These are phyloP conservation scores for Meles meles DNA, from an alignment of 2,113 vertebrate genomes.

Conservation along the genomic window DNA sequence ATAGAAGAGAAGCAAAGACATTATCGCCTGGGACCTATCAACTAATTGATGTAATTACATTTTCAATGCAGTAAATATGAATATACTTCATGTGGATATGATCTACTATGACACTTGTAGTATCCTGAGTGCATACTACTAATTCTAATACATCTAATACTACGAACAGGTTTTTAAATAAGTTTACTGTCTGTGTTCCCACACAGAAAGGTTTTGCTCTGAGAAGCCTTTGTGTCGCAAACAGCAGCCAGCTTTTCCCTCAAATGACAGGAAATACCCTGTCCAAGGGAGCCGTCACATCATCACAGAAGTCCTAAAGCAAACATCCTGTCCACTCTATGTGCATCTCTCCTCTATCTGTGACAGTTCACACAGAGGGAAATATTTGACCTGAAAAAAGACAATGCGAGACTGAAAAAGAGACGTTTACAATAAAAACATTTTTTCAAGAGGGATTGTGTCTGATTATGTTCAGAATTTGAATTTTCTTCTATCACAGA, in stretches of 20 bases:
- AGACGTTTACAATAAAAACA: constrained; percentile 50
- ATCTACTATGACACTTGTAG: not conserved
- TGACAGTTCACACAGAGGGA: constrained; percentile 61
- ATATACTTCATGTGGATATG: not conserved
- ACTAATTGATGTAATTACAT: not conserved
- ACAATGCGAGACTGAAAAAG: constrained; percentile 55
- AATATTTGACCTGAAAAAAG: constrained; percentile 70
- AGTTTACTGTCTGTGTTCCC: not conserved
- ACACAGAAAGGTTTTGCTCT: not conserved
- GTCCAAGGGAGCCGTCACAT: not conserved
- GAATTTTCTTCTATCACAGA: constrained; percentile 53
- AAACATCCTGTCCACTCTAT: not conserved
- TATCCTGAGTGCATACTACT: not conserved
- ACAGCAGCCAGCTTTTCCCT: constrained; percentile 47
- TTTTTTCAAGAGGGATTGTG: constrained; percentile 35
- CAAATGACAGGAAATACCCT: constrained; percentile 71
- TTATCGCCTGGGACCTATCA: not conserved
- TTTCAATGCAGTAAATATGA: not conserved
- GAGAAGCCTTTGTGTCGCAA: not conserved
- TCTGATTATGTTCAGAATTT: constrained; percentile 42
- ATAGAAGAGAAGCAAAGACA: not conserved
- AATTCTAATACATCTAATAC: not conserved
- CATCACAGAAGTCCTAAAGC: not conserved
- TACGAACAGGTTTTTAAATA: not conserved
- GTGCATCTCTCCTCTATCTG: constrained; percentile 61